These are phyloP conservation scores for Archivesica marissinica DNA, from an alignment of 1,140 invertebrate genomes.

Conservation along the genomic window DNA sequence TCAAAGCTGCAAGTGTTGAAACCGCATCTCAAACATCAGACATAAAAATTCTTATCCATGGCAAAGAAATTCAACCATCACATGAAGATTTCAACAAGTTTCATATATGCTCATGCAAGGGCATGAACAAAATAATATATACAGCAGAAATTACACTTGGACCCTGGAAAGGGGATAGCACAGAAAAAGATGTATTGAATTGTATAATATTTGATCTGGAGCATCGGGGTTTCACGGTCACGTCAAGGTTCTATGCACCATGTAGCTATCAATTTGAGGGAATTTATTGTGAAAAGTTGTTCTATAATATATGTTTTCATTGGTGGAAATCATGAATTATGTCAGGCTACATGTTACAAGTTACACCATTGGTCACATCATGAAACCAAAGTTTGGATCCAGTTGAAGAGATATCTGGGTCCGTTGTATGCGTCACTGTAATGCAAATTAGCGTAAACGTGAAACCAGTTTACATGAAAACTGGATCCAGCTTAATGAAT, in stretches of 20 bases:
- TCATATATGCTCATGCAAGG: conserved; percentile 60
- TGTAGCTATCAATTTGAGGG: conserved; percentile 66
- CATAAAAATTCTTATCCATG: conserved; percentile 57
- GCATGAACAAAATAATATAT: conserved; percentile 25
- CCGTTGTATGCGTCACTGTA: no score
- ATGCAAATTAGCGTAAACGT: no score
- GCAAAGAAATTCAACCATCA: conserved; percentile 58
- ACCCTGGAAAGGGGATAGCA: conserved; percentile 65
- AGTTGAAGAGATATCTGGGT: no score
- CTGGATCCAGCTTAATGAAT: no score
- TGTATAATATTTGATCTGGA: conserved; percentile 68
- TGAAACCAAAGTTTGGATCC: no score
- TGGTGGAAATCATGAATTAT: conserved; percentile 67
- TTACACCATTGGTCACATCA: no score
- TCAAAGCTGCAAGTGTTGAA: conserved; percentile 59
- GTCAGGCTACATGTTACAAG: no score
- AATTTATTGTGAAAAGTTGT: conserved; percentile 60
- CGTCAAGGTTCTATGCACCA: conserved; percentile 55
- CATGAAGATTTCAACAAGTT: conserved; percentile 64
- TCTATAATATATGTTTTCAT: conserved; percentile 67
- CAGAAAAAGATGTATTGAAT: conserved; percentile 70
- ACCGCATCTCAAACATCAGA: conserved; percentile 58
- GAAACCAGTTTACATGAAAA: no score
- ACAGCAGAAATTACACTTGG: conserved; percentile 64
- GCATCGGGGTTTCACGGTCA: conserved; percentile 66